Base-by-base conservation (phyloP, 2,888 invertebrate species). In the Crepidodera aurea region DNA sequence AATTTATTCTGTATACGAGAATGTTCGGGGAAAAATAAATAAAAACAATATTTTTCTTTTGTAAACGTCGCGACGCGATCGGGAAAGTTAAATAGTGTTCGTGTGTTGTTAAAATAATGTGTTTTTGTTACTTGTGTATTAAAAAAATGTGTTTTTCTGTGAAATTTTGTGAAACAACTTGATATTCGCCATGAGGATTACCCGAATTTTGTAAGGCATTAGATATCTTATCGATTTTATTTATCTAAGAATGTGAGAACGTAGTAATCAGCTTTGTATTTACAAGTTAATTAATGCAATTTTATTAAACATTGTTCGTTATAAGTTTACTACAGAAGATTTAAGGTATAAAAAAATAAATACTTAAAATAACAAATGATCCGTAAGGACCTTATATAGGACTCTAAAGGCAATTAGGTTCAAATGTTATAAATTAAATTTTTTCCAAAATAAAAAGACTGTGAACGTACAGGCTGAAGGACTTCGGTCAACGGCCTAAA, bases 21-120 rank as follows among this genome's bases (percentile, higher is more conserved):
- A 61, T 62, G 64, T 64, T n/a, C 64, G 67, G 51, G 57, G 61
- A 63, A 65, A 64, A 22, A 13, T 15, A 46, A 34, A 34, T 40
- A 40, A 40, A 40, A 40, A 40, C 8, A 16, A 37, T 2, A 12
- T 4, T 37, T 34, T 10, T 4, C 7, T 25, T 25, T 7, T 13
- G 10, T 34, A 34, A n/a, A 10, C 15, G 15, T 15, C 37, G 37
- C 37, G 37, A 13, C 37, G 37, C 37, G 37, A 12, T 4, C 37
- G 37, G 37, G 5, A 6, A 4, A 10, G 5, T 29, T 10, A 8
- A 10, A 8, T 29, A 10, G 10, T 29, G 29, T 34, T 12, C 12
- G n/a, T 40, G 40, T 40, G 40, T 10, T 32, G 25, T 37, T 37
- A 13, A 37, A 37, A 37, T 15, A 10, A 44, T 27, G 48, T 46